Percentiles rank a stretch among this genome's conserved stretches.
Conservation (phyloP, 2,113 vertebrate species). For the Gymnogyps californianus region DNA sequence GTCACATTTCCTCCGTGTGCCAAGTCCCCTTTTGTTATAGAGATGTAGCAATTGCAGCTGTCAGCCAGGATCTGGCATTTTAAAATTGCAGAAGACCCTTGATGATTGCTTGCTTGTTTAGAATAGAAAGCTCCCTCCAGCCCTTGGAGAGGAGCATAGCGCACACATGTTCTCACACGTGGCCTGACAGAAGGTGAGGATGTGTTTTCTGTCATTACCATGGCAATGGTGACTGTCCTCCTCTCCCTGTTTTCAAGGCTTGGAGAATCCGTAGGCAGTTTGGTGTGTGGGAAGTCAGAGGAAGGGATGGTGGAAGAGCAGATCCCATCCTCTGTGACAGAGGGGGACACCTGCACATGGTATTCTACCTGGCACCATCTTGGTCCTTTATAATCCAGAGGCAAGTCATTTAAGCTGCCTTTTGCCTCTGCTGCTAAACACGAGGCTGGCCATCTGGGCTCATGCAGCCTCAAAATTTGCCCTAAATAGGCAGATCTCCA, state of each 20-base stretch:
- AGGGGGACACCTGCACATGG: neutral
- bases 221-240: constrained; percentile 6
- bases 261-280: neutral
- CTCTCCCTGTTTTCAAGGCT: neutral
- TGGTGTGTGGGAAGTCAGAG: neutral
- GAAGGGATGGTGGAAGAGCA: neutral
- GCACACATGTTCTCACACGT: neutral
- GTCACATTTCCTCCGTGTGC: neutral
- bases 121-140: neutral
- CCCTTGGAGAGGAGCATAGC: neutral
- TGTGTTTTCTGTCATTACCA: constrained; percentile 2
- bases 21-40: neutral
- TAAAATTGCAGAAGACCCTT: neutral
- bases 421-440: neutral
- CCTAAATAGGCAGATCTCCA: neutral
- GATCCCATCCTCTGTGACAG: neutral
- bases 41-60: neutral
- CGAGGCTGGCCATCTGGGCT: neutral
- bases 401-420: neutral
- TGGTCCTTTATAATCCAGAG: neutral
- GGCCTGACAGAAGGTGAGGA: constrained; percentile 22
- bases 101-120: neutral
- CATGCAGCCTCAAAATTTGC: neutral
- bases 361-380: neutral
- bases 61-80: neutral